A percentile compares a stretch with the other conserved stretches of the same genome.
These are phyloP conservation scores for Temnothorax longispinosus DNA, from an alignment of 1,140 invertebrate genomes.

Conservation along the genomic window DNA sequence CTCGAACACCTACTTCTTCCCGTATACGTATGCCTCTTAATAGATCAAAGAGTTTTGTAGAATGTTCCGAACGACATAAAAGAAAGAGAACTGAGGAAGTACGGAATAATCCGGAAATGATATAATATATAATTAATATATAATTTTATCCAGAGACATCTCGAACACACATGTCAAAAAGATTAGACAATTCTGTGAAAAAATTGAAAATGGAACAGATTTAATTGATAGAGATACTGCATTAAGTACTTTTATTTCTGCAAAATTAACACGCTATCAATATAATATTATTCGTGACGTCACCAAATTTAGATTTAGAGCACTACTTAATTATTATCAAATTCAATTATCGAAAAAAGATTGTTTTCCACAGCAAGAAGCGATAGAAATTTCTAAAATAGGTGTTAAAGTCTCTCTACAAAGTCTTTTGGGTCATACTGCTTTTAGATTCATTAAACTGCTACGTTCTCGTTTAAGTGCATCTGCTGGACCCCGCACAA, in stretches of 20 bases:
- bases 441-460: slow-evolving; percentile 12
- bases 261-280: slow-evolving; percentile 4
- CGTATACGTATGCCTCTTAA: no score
- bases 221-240: background rate
- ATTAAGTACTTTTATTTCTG: background rate
- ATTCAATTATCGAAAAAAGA: slow-evolving; percentile 7
- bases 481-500: no score
- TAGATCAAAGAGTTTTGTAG: background rate
- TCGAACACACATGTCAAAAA: background rate
- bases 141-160: slow-evolving; percentile 12
- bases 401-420: background rate
- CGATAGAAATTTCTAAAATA: slow-evolving; percentile 12
- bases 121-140: background rate
- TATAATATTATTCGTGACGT: slow-evolving; percentile 21
- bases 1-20: background rate
- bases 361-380: background rate
- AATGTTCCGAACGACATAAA: background rate
- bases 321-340: slow-evolving; percentile 13
- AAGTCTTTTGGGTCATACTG: slow-evolving; percentile 21
- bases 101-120: background rate
- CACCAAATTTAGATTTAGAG: background rate
- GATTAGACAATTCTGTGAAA: background rate
- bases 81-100: background rate
- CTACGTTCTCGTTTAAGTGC: background rate
- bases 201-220: background rate